Conservation (phyloP, 2,888 invertebrate genomes). For the Cyrtodaria siliqua region DNA sequence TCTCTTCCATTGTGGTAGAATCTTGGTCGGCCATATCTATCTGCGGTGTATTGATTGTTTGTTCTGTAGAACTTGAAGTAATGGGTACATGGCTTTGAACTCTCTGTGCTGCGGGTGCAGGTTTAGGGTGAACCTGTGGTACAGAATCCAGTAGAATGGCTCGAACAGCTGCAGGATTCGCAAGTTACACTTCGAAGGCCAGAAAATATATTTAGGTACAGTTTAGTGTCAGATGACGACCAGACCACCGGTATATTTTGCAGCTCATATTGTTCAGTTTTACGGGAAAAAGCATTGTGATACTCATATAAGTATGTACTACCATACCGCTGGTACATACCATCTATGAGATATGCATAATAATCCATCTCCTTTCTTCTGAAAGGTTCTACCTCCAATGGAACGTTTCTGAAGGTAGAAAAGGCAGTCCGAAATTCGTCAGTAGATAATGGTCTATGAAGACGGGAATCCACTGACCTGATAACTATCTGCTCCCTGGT, state of each 20-base stretch:
- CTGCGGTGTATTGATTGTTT: too few relatives aligned
- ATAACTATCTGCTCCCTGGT: not conserved
- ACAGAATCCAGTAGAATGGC: not conserved
- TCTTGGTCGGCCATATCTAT: not conserved
- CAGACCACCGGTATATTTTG: not conserved
- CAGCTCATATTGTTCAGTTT: not conserved
- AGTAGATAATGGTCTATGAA: not conserved
- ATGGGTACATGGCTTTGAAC: not conserved
- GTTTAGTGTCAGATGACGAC: not conserved
- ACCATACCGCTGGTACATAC: not conserved
- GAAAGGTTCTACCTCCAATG: not conserved
- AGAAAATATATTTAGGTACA: not conserved
- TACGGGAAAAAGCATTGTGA: constrained; percentile 5
- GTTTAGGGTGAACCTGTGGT: not conserved
- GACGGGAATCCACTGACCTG: not conserved
- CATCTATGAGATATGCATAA: not conserved
- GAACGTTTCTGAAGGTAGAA: not conserved
- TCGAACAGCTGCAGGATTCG: not conserved
- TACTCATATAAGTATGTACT: constrained; percentile 10
- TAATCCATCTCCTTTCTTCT: not conserved
- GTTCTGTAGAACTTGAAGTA: too few relatives aligned
- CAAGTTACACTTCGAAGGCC: not conserved
- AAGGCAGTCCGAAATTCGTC: constrained; percentile 6
- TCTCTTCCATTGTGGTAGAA: not conserved
- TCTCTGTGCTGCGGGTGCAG: not conserved